Conservation (phyloP, 2,888 invertebrate genomes). For the Meteorus cinctellus region DNA sequence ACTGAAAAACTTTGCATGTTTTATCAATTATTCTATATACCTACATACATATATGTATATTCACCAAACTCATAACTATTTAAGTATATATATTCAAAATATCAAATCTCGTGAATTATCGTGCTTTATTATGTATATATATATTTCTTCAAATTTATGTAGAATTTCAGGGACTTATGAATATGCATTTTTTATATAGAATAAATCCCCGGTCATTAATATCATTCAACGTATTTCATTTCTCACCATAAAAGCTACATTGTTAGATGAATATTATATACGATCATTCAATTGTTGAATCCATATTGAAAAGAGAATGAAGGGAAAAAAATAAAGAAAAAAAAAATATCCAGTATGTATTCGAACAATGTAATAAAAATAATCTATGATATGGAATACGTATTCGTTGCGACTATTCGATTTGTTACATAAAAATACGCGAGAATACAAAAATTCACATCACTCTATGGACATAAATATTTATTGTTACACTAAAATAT, state of each 20-base stretch:
- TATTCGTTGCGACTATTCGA: background rate
- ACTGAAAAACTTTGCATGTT: background rate
- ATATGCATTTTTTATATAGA: background rate
- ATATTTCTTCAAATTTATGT: background rate
- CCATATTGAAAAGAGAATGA: background rate
- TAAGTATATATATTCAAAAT: background rate
- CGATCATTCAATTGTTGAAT: background rate
- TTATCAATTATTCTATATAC: background rate
- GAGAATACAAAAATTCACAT: background rate
- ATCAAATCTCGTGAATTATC: background rate
- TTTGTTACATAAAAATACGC: background rate
- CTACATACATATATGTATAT: slow-evolving; percentile 1
- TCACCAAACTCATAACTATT: background rate
- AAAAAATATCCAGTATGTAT: background rate
- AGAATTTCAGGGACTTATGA: background rate
- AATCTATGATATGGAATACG: background rate
- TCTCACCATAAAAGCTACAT: background rate
- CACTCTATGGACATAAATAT: background rate
- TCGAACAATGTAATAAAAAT: background rate
- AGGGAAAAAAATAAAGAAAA: background rate
- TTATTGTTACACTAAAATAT: slow-evolving; percentile 7
- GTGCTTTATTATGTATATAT: background rate
- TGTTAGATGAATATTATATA: background rate
- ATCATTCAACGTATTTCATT: background rate
- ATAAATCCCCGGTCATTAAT: slow-evolving; percentile 1